Percentiles rank a stretch among this genome's conserved stretches.
Conservation (phyloP, 1,140 invertebrate genomes). For the Sarcophaga bullata region DNA sequence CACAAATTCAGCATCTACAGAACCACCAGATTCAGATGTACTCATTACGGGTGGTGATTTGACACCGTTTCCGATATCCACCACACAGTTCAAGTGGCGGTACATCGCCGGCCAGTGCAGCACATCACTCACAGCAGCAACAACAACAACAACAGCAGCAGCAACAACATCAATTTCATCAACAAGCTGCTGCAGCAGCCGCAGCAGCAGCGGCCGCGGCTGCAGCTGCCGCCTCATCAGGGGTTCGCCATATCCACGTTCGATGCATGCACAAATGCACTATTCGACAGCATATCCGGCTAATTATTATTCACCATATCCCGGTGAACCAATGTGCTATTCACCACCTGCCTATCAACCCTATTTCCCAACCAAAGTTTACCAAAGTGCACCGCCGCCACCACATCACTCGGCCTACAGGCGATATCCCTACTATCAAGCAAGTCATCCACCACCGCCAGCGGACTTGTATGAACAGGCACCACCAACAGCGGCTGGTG, state of each 20-base stretch:
- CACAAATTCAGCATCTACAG: conserved; percentile 64
- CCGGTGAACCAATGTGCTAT: conserved; percentile 69
- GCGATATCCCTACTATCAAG: conserved; percentile 65
- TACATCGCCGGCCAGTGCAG: conserved; percentile 40
- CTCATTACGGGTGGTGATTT: conserved; percentile 51
- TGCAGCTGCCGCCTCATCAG: conserved; percentile 62
- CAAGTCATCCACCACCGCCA: conserved; percentile 57
- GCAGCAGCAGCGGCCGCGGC: conserved; percentile 66
- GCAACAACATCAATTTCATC: conserved; percentile 66
- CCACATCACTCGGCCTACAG: conserved; percentile 63
- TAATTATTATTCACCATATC: conserved; percentile 67
- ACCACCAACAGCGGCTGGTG: conserved; percentile 51
- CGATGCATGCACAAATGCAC: conserved; percentile 64
- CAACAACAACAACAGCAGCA: conserved; percentile 49
- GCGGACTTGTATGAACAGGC: conserved; percentile 49
- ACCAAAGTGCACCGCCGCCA: conserved; percentile 62
- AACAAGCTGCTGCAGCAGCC: conserved; percentile 65
- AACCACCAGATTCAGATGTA: conserved; percentile 67
- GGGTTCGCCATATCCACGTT: conserved; percentile 65
- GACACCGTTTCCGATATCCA: conserved; percentile 48
- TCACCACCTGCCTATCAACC: conserved; percentile 70
- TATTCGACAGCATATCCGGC: conserved; percentile 67
- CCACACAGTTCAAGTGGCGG: conserved; percentile 47
- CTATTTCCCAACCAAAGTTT: conserved; percentile 63
- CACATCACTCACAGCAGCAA: conserved; percentile 41